These are phyloP conservation scores for Molossus molossus DNA, from an alignment of 2,797 vertebrate genomes.

Conservation along the genomic window DNA sequence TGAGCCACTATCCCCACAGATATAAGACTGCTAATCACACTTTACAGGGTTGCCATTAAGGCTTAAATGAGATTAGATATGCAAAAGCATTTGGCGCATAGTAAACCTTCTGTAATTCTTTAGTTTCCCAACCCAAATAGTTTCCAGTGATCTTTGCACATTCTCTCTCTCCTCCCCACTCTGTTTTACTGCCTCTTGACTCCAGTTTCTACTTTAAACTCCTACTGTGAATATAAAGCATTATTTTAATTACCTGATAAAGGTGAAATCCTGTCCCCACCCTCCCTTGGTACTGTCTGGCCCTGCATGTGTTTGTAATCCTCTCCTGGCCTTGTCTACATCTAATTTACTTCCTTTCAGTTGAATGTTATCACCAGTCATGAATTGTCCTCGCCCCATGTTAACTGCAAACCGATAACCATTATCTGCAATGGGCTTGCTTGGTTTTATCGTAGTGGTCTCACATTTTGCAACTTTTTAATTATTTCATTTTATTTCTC, in stretches of 20 bases:
- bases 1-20: background rate
- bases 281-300: constrained; percentile 74
- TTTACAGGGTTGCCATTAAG: background rate
- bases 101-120: background rate
- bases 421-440: constrained; percentile 82
- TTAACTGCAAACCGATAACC: constrained; percentile 88
- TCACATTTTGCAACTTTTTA: constrained; percentile 83
- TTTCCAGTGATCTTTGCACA: background rate
- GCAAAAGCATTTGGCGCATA: background rate
- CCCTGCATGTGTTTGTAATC: constrained; percentile 54
- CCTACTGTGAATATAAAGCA: constrained; percentile 71
- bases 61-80: background rate
- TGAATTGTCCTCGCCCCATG: constrained; percentile 85
- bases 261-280: constrained; percentile 73
- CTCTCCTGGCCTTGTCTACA: constrained; percentile 73
- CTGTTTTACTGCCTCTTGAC: background rate
- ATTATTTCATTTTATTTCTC: constrained; percentile 86
- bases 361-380: constrained; percentile 86
- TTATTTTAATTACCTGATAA: constrained; percentile 84
- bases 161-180: too few relatives aligned
- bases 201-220: constrained; percentile 68
- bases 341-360: constrained; percentile 87
- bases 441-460: constrained; percentile 83
- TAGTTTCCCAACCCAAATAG: background rate
- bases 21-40: background rate